phyloP scores from a whole-genome alignment of 23 tunicate genomes.

The Ascidia mentula region DNA sequence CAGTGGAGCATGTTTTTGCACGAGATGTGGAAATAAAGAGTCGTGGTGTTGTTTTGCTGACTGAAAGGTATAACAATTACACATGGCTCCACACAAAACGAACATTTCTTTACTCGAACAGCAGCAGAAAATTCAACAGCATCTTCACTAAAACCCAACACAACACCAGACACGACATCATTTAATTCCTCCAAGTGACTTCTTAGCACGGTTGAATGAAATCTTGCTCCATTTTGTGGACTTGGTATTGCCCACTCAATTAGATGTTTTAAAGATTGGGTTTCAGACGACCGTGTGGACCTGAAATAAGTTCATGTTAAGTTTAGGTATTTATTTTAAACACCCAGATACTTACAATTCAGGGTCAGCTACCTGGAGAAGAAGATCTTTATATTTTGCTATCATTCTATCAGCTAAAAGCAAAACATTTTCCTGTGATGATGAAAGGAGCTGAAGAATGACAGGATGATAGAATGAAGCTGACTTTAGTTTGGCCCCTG shows the following conservation, averaged over 20 bases:
- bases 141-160: slow-evolving; percentile 32
- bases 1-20: slow-evolving; percentile 9
- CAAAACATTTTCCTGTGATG: neutral
- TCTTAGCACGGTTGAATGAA: neutral
- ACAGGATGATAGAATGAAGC: neutral
- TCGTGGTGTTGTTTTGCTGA: slow-evolving; percentile 16
- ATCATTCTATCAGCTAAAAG: neutral
- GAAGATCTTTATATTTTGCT: neutral
- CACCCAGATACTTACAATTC: neutral
- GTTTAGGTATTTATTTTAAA: no score
- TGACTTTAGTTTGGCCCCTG: neutral
- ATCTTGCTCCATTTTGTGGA: neutral
- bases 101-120: slow-evolving; percentile 21
- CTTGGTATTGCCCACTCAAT: neutral
- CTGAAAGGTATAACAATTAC: no score
- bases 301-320: no score
- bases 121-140: slow-evolving; percentile 37
- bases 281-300: slow-evolving; percentile 1
- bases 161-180: slow-evolving; percentile 8
- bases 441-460: neutral
- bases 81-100: no score
- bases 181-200: slow-evolving; percentile 4
- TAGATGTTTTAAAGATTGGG: neutral
- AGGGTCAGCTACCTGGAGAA: neutral
- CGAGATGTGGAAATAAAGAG: slow-evolving; percentile 22